These are phyloP conservation scores for Panopea generosa DNA, from an alignment of 2,888 invertebrate species.

Conservation along the genomic window DNA sequence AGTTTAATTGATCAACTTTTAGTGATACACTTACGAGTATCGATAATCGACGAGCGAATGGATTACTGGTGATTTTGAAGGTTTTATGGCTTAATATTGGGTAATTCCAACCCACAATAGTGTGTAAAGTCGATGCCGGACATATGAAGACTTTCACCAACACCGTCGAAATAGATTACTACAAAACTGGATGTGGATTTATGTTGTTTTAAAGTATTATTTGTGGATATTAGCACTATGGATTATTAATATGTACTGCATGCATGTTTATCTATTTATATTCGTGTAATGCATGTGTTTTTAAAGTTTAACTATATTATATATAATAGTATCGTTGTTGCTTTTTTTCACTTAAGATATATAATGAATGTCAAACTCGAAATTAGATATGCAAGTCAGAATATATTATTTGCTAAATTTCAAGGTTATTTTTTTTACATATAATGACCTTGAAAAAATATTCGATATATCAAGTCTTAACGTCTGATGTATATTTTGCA, in stretches of 20 bases:
- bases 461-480: too few species aligned
- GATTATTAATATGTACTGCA: background rate
- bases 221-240: background rate
- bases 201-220: background rate
- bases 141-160: too few species aligned
- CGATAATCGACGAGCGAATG: background rate
- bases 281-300: background rate
- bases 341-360: background rate
- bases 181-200: background rate
- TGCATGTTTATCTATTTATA: background rate
- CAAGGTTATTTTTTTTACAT: too few species aligned
- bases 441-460: too few species aligned
- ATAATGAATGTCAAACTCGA: background rate
- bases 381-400: background rate
- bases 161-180: background rate
- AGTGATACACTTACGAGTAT: background rate
- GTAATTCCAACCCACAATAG: background rate
- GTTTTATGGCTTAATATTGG: constrained; percentile 7
- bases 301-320: background rate
- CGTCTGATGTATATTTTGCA: too few species aligned
- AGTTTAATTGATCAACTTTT: background rate
- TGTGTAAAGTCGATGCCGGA: too few species aligned
- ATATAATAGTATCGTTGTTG: background rate
- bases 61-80: constrained; percentile 5
- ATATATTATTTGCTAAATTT: too few species aligned